Evolutionary conservation across 2,797 vertebrate genomes (phyloP), one percentile per base, ranked within the genome.

Genomic region (Adrianichthys oophorus): DNA sequence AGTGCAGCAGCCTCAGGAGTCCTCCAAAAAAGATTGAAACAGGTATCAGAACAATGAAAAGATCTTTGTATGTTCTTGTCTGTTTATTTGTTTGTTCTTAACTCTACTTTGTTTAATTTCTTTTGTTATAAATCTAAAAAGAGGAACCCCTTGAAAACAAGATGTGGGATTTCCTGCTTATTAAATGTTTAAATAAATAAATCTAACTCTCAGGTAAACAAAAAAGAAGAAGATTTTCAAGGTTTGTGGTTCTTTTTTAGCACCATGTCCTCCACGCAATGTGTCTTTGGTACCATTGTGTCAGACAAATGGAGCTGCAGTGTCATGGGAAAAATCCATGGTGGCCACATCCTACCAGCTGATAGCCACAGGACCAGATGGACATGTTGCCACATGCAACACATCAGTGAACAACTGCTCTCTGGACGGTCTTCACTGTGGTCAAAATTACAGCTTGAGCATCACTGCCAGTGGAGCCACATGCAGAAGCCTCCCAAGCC

Each of bases 1-100:
- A 90, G 70, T 94, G 93, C 88, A 90, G 77, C 79, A 92, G 83
- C 73, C 74, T 90, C 44, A 83, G 91, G 40, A 93, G 92, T 61
- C 80, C 87, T 1, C 87, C 91, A 0, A 67, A 66, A 43, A 87
- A 75, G 70, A 75, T 37, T 12, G 32, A 37, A 37, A 37, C 32
- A 37, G 32, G 32, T 37, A 37, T 7, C 7, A 6, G 26, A 29
- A 29, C 26, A 6, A 29, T 29, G 26, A 29, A 1, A 29, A 29
- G 6, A 29, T 29, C 26, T 29, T 29, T 26, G 6, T 26, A 26
- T 26, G 24, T 26, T 26, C 29, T 50, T 17, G 26, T 44, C 17
- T 46, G 16, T n/a, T 16, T 21, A 21, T 1, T 44, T 6, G 15
- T 17, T n/a, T 6, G 17, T 7, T 17, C 8, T 7, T 8, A 45